Evolutionary conservation across 2,113 vertebrate genomes (phyloP).

Genomic region (Myrmecophaga tridactyla): DNA sequence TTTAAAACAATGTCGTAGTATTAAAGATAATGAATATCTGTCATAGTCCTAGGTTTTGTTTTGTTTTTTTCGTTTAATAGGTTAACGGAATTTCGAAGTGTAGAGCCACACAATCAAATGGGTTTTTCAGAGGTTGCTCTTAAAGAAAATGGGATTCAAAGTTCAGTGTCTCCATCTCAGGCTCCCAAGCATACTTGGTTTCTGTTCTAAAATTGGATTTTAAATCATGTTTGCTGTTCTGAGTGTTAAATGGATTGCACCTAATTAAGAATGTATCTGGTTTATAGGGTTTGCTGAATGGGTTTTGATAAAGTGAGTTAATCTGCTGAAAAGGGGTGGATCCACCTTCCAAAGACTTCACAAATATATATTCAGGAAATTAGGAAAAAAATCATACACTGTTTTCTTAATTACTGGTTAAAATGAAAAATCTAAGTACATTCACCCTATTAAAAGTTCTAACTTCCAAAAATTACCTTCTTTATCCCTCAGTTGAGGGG

Average conservation of each 20-base stretch:
- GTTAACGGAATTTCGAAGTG: background rate
- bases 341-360: background rate
- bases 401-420: background rate
- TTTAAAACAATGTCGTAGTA: background rate
- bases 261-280: background rate
- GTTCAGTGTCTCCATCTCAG: background rate
- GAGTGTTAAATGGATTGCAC: background rate
- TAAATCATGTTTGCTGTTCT: background rate
- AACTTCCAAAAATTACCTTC: background rate
- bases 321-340: background rate
- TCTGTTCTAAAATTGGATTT: background rate
- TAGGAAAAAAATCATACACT: background rate
- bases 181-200: background rate
- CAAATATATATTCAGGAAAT: background rate
- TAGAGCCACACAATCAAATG: too few species aligned
- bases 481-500: background rate
- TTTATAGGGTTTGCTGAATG: background rate
- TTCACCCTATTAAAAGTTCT: background rate
- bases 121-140: background rate
- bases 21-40: background rate
- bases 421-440: background rate
- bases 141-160: background rate
- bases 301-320: background rate
- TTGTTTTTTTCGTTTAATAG: background rate
- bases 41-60: background rate